Conservation (phyloP, 2,888 invertebrate species). For the Maniola hyperantus region DNA sequence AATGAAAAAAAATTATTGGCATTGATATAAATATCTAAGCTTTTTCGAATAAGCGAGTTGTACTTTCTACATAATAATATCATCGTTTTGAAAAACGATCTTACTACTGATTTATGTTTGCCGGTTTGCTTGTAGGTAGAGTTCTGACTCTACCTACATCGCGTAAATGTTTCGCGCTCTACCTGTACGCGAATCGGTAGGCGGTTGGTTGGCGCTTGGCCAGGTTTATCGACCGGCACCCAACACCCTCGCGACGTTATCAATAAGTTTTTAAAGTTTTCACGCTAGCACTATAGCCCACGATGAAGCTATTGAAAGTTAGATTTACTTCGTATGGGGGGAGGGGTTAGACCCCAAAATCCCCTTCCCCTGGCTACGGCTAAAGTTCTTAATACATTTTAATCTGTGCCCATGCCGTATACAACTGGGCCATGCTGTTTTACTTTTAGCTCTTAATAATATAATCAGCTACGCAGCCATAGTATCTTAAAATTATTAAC, state of each 20-base stretch:
- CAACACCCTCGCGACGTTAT: slow-evolving; percentile 11
- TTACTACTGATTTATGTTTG: background rate
- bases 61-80: too few relatives aligned
- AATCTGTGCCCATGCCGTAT: too few relatives aligned
- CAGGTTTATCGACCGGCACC: slow-evolving; percentile 18
- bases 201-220: background rate
- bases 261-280: too few relatives aligned
- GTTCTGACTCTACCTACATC: too few relatives aligned
- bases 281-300: background rate
- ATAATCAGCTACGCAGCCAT: slow-evolving; percentile 2
- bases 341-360: too few relatives aligned
- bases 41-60: too few relatives aligned
- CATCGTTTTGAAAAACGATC: too few relatives aligned
- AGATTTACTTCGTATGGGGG: background rate
- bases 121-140: background rate
- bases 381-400: background rate
- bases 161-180: background rate
- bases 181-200: background rate
- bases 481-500: slow-evolving; percentile 23
- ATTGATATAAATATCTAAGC: too few relatives aligned
- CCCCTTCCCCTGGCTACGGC: too few relatives aligned
- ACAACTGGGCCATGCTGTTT: too few relatives aligned
- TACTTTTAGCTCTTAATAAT: background rate
- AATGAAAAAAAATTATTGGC: background rate
- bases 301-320: background rate